These are phyloP conservation scores for Drosophila pseudotalamancana DNA, from an alignment of 2,888 invertebrate species.

Conservation along the genomic window DNA sequence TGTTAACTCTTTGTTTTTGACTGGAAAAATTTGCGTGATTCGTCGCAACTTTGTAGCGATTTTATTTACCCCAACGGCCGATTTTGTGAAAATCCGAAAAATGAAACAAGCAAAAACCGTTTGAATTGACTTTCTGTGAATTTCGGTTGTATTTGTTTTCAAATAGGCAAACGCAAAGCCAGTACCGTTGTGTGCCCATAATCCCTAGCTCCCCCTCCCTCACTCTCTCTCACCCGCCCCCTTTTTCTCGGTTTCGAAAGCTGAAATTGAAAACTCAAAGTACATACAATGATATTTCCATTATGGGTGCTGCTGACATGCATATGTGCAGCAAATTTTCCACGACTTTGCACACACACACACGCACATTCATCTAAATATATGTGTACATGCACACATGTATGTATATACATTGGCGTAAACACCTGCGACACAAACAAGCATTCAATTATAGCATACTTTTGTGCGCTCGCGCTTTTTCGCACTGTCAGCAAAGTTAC, in stretches of 20 bases:
- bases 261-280: slow-evolving; percentile 77
- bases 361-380: slow-evolving; percentile 6
- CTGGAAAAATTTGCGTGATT: slow-evolving; percentile 26
- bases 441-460: slow-evolving; percentile 77
- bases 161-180: slow-evolving; percentile 22
- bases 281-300: slow-evolving; percentile 67
- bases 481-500: slow-evolving; percentile 60
- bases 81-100: slow-evolving; percentile 19
- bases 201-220: slow-evolving; percentile 15
- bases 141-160: slow-evolving; percentile 14
- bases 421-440: slow-evolving; percentile 59
- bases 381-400: neutral
- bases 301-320: slow-evolving; percentile 55
- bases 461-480: slow-evolving; percentile 68
- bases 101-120: slow-evolving; percentile 42
- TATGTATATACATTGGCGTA: slow-evolving; percentile 12
- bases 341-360: slow-evolving; percentile 36
- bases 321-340: slow-evolving; percentile 50
- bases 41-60: neutral
- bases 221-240: neutral
- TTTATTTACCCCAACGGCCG: slow-evolving; percentile 5
- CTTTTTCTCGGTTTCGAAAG: slow-evolving; percentile 30
- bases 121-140: slow-evolving; percentile 22
- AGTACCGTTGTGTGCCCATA: slow-evolving; percentile 37
- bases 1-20: slow-evolving; percentile 23